A percentile compares a stretch with the other conserved stretches of the same genome.
These are phyloP conservation scores for Ammospiza maritima DNA, from an alignment of 2,797 vertebrate genomes.

Conservation along the genomic window DNA sequence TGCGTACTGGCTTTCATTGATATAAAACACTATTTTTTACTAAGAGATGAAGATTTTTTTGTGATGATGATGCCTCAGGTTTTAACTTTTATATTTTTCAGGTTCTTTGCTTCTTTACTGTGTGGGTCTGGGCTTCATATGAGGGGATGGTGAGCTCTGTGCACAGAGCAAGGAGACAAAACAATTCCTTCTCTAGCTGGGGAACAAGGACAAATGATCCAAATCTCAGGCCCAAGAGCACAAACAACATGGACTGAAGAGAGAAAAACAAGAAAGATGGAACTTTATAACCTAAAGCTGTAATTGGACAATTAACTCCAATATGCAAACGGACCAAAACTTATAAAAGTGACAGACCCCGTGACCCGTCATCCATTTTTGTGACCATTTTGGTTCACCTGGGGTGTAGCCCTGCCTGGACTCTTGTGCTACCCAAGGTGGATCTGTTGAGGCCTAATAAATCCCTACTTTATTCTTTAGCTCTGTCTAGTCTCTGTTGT, in stretches of 20 bases:
- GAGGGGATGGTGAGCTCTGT: neutral
- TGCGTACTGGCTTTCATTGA: neutral
- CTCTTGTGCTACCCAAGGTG: neutral
- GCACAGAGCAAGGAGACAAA: neutral
- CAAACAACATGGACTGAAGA: neutral
- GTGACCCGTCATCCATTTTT: fast-evolving
- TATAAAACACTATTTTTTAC: neutral
- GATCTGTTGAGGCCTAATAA: neutral
- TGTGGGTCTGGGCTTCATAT: neutral
- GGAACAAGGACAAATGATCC: neutral
- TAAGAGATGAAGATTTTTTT: neutral
- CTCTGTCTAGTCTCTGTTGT: neutral
- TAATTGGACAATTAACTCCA: neutral
- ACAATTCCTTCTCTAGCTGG: neutral
- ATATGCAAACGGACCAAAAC: neutral
- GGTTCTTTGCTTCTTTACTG: neutral
- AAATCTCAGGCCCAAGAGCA: neutral
- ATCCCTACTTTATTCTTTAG: neutral
- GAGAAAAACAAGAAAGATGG: neutral
- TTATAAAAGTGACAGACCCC: neutral
- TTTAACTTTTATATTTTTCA: neutral
- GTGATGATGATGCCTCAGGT: neutral
- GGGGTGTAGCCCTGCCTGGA: neutral
- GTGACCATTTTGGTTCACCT: neutral
- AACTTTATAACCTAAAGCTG: neutral